phyloP scores from a whole-genome alignment of 1,140 invertebrate genomes.

The Drosophila pachea region DNA sequence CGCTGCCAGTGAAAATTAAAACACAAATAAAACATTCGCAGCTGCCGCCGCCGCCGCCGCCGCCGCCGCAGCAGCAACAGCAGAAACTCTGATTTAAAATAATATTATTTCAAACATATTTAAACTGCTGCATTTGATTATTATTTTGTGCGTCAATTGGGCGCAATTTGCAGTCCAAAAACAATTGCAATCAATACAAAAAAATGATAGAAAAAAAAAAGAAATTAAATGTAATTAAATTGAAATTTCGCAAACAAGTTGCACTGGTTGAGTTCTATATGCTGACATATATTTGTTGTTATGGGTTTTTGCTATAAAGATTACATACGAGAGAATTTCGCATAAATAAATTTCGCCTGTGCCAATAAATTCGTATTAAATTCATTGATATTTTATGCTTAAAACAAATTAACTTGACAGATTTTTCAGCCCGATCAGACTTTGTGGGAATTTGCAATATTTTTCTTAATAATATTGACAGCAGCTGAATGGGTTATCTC shows the following conservation, averaged over 20 bases:
- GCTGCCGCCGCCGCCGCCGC: background rate
- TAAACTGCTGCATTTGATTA: conserved; percentile 26
- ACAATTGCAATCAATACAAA: conserved; percentile 30
- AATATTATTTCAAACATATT: conserved; percentile 32
- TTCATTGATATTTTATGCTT: background rate
- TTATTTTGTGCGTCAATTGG: conserved; percentile 1
- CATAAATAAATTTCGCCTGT: background rate
- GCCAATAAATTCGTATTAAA: background rate
- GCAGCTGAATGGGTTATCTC: too few species aligned
- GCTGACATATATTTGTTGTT: background rate
- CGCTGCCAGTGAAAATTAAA: conserved; percentile 18
- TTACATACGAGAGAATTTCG: background rate
- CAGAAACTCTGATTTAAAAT: conserved; percentile 27
- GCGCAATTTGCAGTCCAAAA: conserved; percentile 13
- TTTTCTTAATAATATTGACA: background rate
- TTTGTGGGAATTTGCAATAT: background rate
- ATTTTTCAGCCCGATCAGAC: background rate
- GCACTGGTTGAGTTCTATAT: background rate
- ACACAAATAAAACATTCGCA: background rate
- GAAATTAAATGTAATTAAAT: conserved; percentile 44
- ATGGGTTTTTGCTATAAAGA: background rate
- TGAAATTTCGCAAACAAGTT: conserved; percentile 12
- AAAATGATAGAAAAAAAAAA: conserved; percentile 35
- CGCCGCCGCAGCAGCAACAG: background rate
- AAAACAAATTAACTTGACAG: conserved; percentile 4